Evolutionary conservation across 2,888 invertebrate species (phyloP), one percentile per base, ranked within the genome.

Genomic region (Drosophila peninsularis): DNA sequence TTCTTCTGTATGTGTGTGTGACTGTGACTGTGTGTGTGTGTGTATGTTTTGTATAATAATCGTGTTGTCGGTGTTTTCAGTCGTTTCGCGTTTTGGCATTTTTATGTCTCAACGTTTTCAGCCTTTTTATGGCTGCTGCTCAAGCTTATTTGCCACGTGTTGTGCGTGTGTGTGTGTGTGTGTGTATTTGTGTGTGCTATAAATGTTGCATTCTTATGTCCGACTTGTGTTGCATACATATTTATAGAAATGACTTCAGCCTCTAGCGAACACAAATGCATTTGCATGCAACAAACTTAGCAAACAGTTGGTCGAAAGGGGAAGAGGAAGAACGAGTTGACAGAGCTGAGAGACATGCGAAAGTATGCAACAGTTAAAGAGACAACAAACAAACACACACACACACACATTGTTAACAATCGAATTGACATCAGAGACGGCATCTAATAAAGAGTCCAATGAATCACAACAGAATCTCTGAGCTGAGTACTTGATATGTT

Each of bases 191-290:
- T 34, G 45, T 34, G 47, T 60, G 32, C 65, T 63, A 56, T 57
- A 62, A 73, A 70, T 77, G 62, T 73, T 80, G 78, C 80, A 79
- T 77, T 79, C 50, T 60, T 50, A 69, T 64, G 60, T 27, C n/a
- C 19, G 34, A 60, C 45, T 71, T 49, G 17, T 32, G 52, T 36
- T 52, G 39, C 34, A 60, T n/a, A 53, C 41, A 66, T 80, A 86
- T 78, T 81, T 83, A 50, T 82, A 80, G 86, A 80, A 71, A 86
- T 86, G 83, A 83, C 57, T 78, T 80, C 70, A 34, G 49, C 54
- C 17, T 41, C 45, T 10, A 19, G 44, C 45, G 32, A 32, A 13
- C 32, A 32, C 17, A 49, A 19, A 13, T 0, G 13, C 13, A 47
- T 47, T 34, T 52, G 36, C 10, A n/a, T 37, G 37, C 52, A 52